Evolutionary conservation across 1,140 invertebrate genomes (phyloP), one percentile per base, ranked within the genome.

Genomic region (Antheraea mylitta): DNA sequence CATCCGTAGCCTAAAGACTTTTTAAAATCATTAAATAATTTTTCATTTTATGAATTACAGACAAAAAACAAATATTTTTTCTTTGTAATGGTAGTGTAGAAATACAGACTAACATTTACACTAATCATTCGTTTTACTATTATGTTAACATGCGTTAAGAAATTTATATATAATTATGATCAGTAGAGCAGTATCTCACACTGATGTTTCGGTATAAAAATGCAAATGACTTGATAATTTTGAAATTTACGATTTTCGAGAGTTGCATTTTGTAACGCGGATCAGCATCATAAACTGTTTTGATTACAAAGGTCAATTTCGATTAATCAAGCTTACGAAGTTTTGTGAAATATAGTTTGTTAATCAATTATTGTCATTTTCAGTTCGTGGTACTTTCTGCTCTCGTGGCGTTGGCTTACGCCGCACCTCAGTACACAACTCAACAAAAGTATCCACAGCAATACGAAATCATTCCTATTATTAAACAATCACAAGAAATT

Each of bases 401-500:
- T 45, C 72, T 92, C 11, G 75, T 90, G 58, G 90, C 87, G 53
- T 45, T 89, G 3, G 78, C 83, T 13, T 85, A 75, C 64, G 90
- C 88, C 36, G 89, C 89, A 7, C 90, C 90, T 0, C 91, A 93
- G 59, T 91, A 82, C 78, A 19, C 38, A 8, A 6, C 11, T 13
- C 77, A 83, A 59, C 79, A 85, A 59, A 74, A 86, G 59, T 79
- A 63, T 68, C 86, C 81, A 66, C 73, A 71, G n/a, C 79, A 88
- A 48, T 81, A 81, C 68, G 83, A 86, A 76, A 76, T 80, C 18
- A 93, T 95, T 6, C 86, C 93, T 4, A 95, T 95, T 67, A 11
- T 95, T 9, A 90, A 90, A 66, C 94, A 95, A 82, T 83, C 92
- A 37, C 94, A 94, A 76, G 94, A 95, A 79, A 93, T 95, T 9